Evolutionary conservation across 2,888 invertebrate species (phyloP).

Genomic region (Strigamia transsilvanica): DNA sequence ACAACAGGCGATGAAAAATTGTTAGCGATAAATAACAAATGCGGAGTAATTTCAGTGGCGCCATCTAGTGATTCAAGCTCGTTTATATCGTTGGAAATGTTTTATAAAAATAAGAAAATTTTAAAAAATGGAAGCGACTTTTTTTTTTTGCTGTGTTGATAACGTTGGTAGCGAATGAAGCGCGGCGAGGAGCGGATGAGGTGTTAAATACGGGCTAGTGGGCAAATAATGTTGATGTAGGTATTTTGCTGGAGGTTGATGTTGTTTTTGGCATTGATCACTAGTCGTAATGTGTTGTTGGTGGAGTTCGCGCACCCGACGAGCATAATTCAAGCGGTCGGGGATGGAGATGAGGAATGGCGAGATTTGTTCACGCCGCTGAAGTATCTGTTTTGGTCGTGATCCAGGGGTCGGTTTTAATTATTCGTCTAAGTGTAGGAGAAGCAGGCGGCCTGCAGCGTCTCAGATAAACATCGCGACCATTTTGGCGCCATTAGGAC

Average conservation of each 20-base stretch:
- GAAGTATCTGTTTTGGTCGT: constrained; percentile 41
- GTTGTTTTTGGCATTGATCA: constrained; percentile 42
- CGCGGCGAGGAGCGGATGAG: constrained; percentile 15
- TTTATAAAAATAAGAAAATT: too few relatives aligned
- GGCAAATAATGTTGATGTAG: constrained; percentile 47
- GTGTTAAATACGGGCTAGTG: constrained; percentile 38
- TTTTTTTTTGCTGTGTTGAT: background rate
- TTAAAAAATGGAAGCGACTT: too few relatives aligned
- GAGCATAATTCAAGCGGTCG: background rate
- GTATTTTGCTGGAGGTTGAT: constrained; percentile 27
- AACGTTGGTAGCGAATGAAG: background rate
- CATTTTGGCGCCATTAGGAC: constrained; percentile 46
- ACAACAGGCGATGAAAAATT: background rate
- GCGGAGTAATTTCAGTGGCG: background rate
- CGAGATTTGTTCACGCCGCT: background rate
- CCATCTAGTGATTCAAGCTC: background rate
- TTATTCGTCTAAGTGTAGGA: constrained; percentile 14
- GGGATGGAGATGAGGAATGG: constrained; percentile 12
- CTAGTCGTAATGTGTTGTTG: constrained; percentile 21
- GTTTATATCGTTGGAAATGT: background rate
- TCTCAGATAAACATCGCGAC: constrained; percentile 48
- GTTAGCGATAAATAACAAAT: background rate
- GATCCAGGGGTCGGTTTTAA: constrained; percentile 46
- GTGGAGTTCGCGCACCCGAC: background rate
- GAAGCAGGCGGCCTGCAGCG: constrained; percentile 36